phyloP scores from a whole-genome alignment of 2,888 invertebrate genomes.

The Dryomyza anilis region DNA sequence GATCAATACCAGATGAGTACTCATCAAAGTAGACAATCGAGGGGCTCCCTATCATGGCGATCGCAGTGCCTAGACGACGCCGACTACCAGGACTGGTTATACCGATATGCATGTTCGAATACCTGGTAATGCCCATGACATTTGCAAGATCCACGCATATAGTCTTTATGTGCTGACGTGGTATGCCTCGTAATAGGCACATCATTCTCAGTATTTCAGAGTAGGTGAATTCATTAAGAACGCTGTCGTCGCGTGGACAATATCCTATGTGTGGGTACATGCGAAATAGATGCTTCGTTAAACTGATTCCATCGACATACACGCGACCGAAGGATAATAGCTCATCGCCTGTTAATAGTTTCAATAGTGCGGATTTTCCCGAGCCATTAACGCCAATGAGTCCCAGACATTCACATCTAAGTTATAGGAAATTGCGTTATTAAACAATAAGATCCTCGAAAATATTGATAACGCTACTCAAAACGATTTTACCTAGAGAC shows the following conservation, averaged over 20 bases:
- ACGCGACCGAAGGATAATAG: constrained; percentile 72
- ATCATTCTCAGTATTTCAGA: constrained; percentile 71
- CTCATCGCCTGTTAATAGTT: constrained; percentile 86
- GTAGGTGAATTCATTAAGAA: constrained; percentile 72
- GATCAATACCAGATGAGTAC: constrained; percentile 66
- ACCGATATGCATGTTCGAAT: constrained; percentile 66
- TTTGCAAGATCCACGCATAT: constrained; percentile 55
- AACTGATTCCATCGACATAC: constrained; percentile 66
- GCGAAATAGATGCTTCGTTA: constrained; percentile 63
- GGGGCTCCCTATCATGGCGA: constrained; percentile 72
- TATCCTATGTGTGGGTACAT: constrained; percentile 70
- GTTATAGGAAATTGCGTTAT: neutral
- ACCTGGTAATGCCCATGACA: constrained; percentile 66
- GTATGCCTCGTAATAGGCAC: constrained; percentile 68
- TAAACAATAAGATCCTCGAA: neutral
- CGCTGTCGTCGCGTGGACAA: constrained; percentile 76
- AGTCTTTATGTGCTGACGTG: constrained; percentile 50
- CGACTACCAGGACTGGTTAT: constrained; percentile 76
- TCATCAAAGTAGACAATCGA: constrained; percentile 72
- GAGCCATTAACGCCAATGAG: constrained; percentile 83
- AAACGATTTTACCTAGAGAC: neutral
- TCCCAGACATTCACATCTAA: constrained; percentile 76
- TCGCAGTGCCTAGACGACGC: constrained; percentile 73
- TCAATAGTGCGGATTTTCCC: constrained; percentile 86
- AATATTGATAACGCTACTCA: neutral